A percentile compares a stretch with the other conserved stretches of the same genome.
phyloP scores from a whole-genome alignment of 2,113 vertebrate species.

The Martes martes region DNA sequence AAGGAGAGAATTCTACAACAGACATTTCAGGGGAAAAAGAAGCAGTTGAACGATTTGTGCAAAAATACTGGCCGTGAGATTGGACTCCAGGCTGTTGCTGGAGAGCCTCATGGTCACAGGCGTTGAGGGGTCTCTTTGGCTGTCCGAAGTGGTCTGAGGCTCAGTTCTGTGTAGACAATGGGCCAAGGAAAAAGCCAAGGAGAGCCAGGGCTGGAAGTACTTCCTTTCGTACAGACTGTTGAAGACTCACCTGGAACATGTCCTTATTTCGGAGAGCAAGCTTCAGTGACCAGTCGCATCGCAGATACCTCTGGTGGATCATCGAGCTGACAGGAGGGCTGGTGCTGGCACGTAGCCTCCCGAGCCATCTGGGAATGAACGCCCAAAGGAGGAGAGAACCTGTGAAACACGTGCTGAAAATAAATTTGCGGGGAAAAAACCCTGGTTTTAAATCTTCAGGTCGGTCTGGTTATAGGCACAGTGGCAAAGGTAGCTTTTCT shows the following conservation, averaged over 20 bases:
- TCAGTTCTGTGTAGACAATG: background rate
- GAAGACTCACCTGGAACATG: background rate
- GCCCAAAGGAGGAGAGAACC: background rate
- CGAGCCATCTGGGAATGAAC: background rate
- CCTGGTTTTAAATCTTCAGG: background rate
- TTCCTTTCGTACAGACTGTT: background rate
- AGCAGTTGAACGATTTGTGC: background rate
- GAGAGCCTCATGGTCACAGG: background rate
- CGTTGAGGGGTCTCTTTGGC: background rate
- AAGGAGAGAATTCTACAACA: background rate
- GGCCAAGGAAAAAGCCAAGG: background rate
- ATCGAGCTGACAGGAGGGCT: too few species aligned
- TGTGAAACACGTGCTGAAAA: background rate
- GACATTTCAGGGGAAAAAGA: background rate
- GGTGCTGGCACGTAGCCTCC: rapidly evolving
- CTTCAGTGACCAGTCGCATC: background rate
- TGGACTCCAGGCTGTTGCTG: background rate
- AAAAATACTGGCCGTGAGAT: background rate
- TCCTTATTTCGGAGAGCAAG: background rate
- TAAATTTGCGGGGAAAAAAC: background rate
- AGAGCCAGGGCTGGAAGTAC: background rate
- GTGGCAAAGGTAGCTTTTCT: background rate
- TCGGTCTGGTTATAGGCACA: background rate
- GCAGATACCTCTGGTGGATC: too few species aligned
- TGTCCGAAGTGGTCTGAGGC: background rate